These are phyloP conservation scores for Crypturellus tataupa DNA, from an alignment of 2,797 vertebrate species.

Conservation along the genomic window DNA sequence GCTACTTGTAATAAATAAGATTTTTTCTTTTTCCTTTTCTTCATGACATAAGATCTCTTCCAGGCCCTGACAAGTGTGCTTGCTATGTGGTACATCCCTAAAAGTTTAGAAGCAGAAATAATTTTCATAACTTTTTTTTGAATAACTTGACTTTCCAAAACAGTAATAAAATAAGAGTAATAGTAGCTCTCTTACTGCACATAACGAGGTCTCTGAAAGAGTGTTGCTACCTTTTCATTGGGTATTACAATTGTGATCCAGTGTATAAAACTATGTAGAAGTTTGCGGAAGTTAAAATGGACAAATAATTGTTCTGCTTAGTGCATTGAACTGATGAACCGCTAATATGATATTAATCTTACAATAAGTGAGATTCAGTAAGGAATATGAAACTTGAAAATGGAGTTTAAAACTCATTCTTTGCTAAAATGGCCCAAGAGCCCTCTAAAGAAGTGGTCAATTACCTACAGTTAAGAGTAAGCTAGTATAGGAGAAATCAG, in stretches of 20 bases:
- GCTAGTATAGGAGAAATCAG: fast-evolving
- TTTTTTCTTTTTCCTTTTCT: not conserved
- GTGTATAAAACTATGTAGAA: not conserved
- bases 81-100: not conserved
- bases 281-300: not conserved
- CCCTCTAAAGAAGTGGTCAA: not conserved
- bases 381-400: not conserved
- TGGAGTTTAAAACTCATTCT: not conserved
- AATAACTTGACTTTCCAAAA: not conserved
- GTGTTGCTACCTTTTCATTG: not conserved
- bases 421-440: not conserved
- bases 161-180: not conserved
- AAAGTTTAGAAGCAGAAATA: not conserved
- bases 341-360: not conserved
- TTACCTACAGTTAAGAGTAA: not conserved
- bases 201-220: not conserved
- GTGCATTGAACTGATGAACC: not conserved
- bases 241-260: not conserved
- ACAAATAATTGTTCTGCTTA: not conserved
- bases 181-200: not conserved
- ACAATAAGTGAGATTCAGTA: not conserved
- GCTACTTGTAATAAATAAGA: not conserved
- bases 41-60: not conserved
- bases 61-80: not conserved
- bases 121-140: not conserved